These are phyloP conservation scores for Pterois miles DNA, from an alignment of 2,797 vertebrate species.

Conservation along the genomic window DNA sequence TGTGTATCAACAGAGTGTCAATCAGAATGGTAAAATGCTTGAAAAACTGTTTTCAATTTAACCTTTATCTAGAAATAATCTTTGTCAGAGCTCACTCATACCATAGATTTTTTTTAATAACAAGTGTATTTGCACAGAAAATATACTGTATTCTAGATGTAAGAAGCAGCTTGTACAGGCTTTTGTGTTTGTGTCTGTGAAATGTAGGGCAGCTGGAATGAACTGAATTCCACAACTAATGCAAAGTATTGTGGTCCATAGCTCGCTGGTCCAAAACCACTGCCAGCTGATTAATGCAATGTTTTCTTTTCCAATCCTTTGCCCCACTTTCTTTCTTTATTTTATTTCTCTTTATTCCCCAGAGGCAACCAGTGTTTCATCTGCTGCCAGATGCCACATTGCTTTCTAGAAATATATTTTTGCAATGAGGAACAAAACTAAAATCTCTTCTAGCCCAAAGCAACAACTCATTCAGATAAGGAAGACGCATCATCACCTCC, in stretches of 20 bases:
- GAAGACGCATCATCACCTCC: constrained; percentile 20
- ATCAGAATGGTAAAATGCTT: not conserved
- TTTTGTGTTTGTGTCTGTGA: constrained; percentile 13
- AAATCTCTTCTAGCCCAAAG: constrained; percentile 5
- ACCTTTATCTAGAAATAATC: not conserved
- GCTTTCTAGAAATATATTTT: constrained; percentile 66
- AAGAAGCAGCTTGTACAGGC: constrained; percentile 6
- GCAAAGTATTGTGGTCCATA: constrained; percentile 54
- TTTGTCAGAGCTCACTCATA: not conserved
- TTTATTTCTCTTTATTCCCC: constrained; percentile 50
- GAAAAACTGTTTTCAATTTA: not conserved
- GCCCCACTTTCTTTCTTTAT: constrained; percentile 65
- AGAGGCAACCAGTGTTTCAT: constrained; percentile 63
- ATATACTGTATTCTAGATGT: not conserved
- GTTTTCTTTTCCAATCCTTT: constrained; percentile 64
- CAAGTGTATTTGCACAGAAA: too few species aligned
- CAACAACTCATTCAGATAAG: constrained; percentile 41
- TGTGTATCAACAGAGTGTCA: not conserved
- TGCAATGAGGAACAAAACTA: not conserved
- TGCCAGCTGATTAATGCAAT: constrained; percentile 72
- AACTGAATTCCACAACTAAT: constrained; percentile 63
- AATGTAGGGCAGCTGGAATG: constrained; percentile 65
- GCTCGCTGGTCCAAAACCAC: constrained; percentile 52
- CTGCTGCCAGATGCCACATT: constrained; percentile 51
- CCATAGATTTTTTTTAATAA: too few species aligned